phyloP scores from a whole-genome alignment of 2,113 vertebrate genomes.

The Hucho hucho region DNA sequence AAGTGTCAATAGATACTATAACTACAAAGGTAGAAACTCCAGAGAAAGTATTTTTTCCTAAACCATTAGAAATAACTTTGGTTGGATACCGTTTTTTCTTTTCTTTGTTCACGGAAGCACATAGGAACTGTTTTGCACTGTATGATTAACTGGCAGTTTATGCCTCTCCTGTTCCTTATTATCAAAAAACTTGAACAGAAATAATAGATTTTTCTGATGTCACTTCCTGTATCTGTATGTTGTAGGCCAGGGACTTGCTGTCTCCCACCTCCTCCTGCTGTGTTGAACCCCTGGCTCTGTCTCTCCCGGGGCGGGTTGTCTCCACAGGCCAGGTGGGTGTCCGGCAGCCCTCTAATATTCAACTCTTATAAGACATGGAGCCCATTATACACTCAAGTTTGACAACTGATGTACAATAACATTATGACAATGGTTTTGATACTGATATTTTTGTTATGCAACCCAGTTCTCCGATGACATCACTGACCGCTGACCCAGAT shows the following conservation, averaged over 20 bases:
- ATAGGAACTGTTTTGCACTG: neutral
- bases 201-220: conserved; percentile 26
- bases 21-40: neutral
- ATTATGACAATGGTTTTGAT: no score
- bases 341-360: conserved; percentile 23
- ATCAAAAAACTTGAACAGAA: neutral
- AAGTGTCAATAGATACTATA: neutral
- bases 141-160: neutral
- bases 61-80: neutral
- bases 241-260: neutral
- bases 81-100: neutral
- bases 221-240: conserved; percentile 33
- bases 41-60: neutral
- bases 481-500: conserved; percentile 7
- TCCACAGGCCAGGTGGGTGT: conserved; percentile 16
- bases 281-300: neutral
- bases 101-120: neutral
- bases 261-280: conserved; percentile 7
- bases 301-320: conserved; percentile 9
- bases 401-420: no score
- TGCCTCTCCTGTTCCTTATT: neutral
- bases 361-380: no score
- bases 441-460: neutral
- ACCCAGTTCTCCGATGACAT: conserved; percentile 51
- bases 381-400: no score